These are phyloP conservation scores for Aptenodytes patagonicus DNA, from an alignment of 2,113 vertebrate genomes.

Conservation along the genomic window DNA sequence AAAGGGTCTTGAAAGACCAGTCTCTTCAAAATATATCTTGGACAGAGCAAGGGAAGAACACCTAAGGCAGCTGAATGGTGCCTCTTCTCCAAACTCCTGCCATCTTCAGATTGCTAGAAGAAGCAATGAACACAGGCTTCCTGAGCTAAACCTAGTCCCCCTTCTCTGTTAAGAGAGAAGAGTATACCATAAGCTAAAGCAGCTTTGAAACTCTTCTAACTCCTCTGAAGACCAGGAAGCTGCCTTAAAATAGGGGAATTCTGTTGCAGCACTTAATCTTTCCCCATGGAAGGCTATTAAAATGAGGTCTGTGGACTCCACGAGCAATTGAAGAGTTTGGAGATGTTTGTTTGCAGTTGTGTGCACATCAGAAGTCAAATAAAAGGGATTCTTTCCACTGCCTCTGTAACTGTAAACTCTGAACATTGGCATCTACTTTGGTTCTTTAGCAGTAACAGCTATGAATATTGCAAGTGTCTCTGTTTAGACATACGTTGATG, in stretches of 20 bases:
- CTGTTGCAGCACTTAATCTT: not conserved
- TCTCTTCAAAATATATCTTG: not conserved
- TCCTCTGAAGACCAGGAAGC: not conserved
- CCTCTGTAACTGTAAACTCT: not conserved
- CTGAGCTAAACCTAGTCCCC: not conserved
- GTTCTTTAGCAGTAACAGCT: not conserved
- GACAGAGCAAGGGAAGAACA: not conserved
- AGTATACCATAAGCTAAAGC: not conserved
- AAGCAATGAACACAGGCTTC: not conserved
- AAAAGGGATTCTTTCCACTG: not conserved
- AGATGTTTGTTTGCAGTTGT: not conserved
- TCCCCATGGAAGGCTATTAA: not conserved
- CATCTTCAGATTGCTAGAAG: not conserved
- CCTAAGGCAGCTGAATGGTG: not conserved
- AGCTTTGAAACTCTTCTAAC: not conserved
- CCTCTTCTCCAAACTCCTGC: not conserved
- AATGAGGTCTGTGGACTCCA: not conserved
- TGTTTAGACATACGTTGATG: not conserved
- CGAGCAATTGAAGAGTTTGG: not conserved
- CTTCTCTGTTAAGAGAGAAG: not conserved
- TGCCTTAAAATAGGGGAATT: not conserved
- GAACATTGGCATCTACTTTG: not conserved
- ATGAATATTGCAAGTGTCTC: not conserved
- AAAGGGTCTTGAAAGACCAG: not conserved
- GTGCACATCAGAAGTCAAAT: not conserved